Base-by-base conservation (phyloP, 2,113 vertebrate species). In the Stercorarius parasiticus region DNA sequence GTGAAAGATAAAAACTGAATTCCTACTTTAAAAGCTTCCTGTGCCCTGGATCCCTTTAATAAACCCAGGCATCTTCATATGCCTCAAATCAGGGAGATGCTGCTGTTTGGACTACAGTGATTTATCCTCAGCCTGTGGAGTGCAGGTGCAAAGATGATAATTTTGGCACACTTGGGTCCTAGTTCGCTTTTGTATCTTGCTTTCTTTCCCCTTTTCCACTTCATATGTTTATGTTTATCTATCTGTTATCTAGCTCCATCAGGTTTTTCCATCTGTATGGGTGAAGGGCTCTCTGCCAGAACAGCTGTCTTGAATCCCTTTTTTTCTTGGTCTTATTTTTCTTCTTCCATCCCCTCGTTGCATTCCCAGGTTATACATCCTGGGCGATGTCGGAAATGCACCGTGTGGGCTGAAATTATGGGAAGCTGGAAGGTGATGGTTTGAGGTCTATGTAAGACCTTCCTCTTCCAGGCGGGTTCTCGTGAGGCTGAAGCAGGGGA, bases 361-460 rank as follows among this genome's bases (percentile, higher is more conserved):
- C 43, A 6, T 58, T 86, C 52, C 62, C 0, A 3, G 11, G 7
- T 82, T 72, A 5, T 10, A 18, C 0, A 2, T 17, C 25, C 11
- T 49, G 34, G 47, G 13, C 0, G 3, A 13, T 30, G 55, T 30
- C 38, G 23, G 79, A 77, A 34, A 42, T 21, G 30, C 3, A 1
- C 62, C 1, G 1, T 6, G 59, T 12, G 42, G 29, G 27, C 67
- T 86, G 36, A 58, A 72, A 38, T 17, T 1, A 1, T 10, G 38
- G 58, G 42, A 29, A 47, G 8, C 23, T 66, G 73, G 18, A 8
- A 22, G 1, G 2, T 18, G 64, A 2, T 32, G 36, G 9, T 7
- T 9, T 2, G 10, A 0, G 9, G 2, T 9, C 25, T 21, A 13
- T 6, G 34, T 7, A 0, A 34, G 29, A 9, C 38, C 27, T 5